Percentiles rank a stretch among this genome's conserved stretches.
Conservation (phyloP, 2,888 invertebrate genomes). For the Temnothorax unifasciatus region DNA sequence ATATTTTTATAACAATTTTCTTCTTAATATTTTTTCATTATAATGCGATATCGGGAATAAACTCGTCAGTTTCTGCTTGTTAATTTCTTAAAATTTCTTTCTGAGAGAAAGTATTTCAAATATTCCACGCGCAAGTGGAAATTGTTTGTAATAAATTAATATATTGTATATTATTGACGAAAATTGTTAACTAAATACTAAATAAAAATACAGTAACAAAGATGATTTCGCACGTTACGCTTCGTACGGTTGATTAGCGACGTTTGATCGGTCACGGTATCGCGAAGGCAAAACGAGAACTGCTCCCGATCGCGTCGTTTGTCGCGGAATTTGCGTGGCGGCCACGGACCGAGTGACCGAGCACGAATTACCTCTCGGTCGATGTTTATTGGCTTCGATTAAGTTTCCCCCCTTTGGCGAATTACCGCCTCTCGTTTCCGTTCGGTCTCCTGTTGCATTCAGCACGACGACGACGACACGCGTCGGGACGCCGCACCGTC, state of each 20-base stretch:
- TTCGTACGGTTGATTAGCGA: not conserved
- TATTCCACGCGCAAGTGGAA: not conserved
- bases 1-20: not conserved
- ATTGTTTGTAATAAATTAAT: not conserved
- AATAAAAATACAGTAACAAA: not conserved
- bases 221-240: not conserved
- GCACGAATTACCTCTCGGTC: slow-evolving; percentile 55
- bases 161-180: not conserved
- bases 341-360: slow-evolving; percentile 3
- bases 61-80: not conserved
- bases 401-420: slow-evolving; percentile 48
- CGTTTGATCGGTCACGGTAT: not conserved
- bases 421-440: slow-evolving; percentile 46
- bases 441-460: slow-evolving; percentile 48
- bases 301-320: slow-evolving; percentile 54
- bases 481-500: slow-evolving; percentile 1
- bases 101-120: not conserved
- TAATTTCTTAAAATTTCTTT: not conserved
- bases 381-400: slow-evolving; percentile 60
- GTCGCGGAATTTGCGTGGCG: slow-evolving; percentile 48
- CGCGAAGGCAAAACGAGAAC: slow-evolving; percentile 49
- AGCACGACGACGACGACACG: not conserved
- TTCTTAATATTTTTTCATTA: not conserved
- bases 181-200: not conserved
- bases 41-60: not conserved